These are phyloP conservation scores for Hippoglossus hippoglossus DNA, from an alignment of 2,797 vertebrate genomes.

Conservation along the genomic window DNA sequence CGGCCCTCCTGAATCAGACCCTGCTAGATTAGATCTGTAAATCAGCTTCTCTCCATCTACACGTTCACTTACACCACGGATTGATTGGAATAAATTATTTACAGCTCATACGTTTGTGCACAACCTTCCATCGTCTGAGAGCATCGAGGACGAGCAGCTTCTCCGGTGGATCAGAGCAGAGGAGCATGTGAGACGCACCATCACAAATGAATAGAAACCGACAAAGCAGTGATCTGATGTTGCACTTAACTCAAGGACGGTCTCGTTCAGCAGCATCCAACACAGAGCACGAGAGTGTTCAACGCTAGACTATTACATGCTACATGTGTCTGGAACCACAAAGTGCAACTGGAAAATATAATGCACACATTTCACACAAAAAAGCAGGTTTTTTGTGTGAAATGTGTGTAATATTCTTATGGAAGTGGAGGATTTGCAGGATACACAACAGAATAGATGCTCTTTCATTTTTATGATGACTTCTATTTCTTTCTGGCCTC, in stretches of 20 bases:
- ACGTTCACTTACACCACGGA: slow-evolving; percentile 53
- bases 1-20: slow-evolving; percentile 44
- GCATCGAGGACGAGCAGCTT: slow-evolving; percentile 48
- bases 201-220: neutral
- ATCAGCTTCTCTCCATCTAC: slow-evolving; percentile 32
- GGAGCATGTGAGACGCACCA: neutral
- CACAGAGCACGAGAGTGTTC: neutral
- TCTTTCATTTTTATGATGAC: slow-evolving; percentile 28
- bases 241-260: neutral
- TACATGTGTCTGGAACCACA: neutral
- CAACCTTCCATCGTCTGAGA: slow-evolving; percentile 28
- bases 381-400: neutral
- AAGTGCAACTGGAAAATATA: neutral
- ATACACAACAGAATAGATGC: neutral
- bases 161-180: neutral
- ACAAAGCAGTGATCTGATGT: slow-evolving; percentile 4
- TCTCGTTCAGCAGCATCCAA: neutral
- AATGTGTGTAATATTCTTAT: neutral
- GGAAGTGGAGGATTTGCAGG: neutral
- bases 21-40: slow-evolving; percentile 49
- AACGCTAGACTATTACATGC: neutral
- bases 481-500: slow-evolving; percentile 3
- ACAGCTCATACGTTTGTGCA: slow-evolving; percentile 43
- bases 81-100: slow-evolving; percentile 72
- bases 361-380: no score